Evolutionary conservation across 2,797 vertebrate species (phyloP).

Genomic region (Ciconia nigra): DNA sequence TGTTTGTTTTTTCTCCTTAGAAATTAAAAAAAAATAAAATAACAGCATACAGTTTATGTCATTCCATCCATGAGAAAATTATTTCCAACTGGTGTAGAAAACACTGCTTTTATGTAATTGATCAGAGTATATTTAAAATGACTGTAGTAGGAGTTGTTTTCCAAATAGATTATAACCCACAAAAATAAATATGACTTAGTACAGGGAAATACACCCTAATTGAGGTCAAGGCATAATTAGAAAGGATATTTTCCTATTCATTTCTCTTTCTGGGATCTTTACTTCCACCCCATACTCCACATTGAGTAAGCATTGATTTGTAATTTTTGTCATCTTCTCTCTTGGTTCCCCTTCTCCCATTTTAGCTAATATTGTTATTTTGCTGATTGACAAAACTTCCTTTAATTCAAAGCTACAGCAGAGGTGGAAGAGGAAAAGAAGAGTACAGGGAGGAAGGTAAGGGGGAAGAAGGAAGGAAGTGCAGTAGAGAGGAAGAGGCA

Average conservation of each 20-base stretch:
- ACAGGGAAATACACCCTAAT: neutral
- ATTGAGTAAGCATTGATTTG: neutral
- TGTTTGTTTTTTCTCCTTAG: neutral
- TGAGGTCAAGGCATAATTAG: neutral
- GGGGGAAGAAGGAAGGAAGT: neutral
- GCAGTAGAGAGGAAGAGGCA: neutral
- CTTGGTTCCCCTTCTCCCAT: neutral
- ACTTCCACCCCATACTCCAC: neutral
- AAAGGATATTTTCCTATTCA: neutral
- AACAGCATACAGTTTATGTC: neutral
- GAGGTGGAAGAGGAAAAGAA: neutral
- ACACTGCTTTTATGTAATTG: neutral
- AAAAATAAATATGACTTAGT: neutral
- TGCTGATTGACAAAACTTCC: neutral
- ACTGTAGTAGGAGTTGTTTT: neutral
- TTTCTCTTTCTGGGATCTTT: neutral
- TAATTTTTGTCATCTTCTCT: neutral
- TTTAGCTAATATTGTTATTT: neutral
- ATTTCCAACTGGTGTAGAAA: neutral
- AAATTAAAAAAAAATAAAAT: neutral
- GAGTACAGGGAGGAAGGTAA: neutral
- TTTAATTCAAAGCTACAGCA: neutral
- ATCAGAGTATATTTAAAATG: neutral
- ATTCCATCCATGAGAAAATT: neutral
- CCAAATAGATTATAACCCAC: neutral